phyloP scores from a whole-genome alignment of 2,113 vertebrate genomes.

The Apistogramma diplotaenia region DNA sequence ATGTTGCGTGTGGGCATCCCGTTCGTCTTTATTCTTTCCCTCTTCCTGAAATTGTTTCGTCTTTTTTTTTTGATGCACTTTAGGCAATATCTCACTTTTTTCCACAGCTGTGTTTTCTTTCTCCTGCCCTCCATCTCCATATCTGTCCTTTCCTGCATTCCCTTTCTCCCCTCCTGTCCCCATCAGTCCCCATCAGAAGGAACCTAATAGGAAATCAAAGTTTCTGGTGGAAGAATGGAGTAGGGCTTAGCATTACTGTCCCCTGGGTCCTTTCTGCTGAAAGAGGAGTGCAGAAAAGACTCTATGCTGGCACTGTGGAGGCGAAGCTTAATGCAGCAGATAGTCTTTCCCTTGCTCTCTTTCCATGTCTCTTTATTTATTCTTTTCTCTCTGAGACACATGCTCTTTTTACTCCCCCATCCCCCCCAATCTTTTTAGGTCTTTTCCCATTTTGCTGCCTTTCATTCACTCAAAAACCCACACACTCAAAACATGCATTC shows the following conservation, averaged over 20 bases:
- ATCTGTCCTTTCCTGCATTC: conserved; percentile 34
- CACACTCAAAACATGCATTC: neutral
- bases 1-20: conserved; percentile 27
- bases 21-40: neutral
- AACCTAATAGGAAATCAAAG: conserved; percentile 99
- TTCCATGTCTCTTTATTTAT: conserved; percentile 62
- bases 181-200: conserved; percentile 89
- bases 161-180: conserved; percentile 32
- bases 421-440: conserved; percentile 14
- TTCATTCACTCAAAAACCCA: conserved; percentile 8
- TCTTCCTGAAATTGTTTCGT: conserved; percentile 10
- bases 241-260: conserved; percentile 94
- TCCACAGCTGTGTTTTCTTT: neutral
- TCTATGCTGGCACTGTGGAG: conserved; percentile 81
- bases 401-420: neutral
- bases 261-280: conserved; percentile 93
- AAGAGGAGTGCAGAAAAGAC: conserved; percentile 96
- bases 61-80: conserved; percentile 1
- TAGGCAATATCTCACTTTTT: conserved; percentile 28
- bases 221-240: conserved; percentile 90
- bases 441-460: conserved; percentile 12
- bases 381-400: conserved; percentile 43
- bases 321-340: conserved; percentile 96
- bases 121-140: conserved; percentile 8
- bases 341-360: conserved; percentile 87